Conservation (phyloP, 2,797 vertebrate species). For the Coccyzus lansbergi region DNA sequence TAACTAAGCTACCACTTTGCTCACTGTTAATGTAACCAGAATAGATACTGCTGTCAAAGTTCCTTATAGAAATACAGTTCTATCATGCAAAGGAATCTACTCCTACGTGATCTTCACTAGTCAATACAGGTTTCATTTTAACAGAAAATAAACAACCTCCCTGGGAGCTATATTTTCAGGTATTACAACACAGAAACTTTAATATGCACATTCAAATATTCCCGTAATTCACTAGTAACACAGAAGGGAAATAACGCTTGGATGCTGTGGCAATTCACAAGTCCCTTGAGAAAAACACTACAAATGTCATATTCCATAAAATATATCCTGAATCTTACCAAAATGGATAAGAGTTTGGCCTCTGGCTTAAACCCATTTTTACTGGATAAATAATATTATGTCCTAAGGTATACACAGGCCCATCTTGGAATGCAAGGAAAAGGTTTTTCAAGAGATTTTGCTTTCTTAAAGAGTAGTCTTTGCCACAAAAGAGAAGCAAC, state of each 20-base stretch:
- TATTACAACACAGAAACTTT: not conserved
- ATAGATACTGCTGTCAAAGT: not conserved
- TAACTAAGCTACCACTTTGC: not conserved
- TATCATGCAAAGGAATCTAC: not conserved
- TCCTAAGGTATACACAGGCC: not conserved
- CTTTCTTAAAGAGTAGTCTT: not conserved
- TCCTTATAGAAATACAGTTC: not conserved
- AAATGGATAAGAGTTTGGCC: not conserved
- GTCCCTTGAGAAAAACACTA: slow-evolving; percentile 2
- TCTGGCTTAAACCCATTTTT: not conserved
- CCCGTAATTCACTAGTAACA: not conserved
- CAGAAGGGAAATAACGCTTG: not conserved
- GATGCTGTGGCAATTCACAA: not conserved
- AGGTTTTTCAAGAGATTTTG: not conserved
- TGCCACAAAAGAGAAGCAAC: not conserved
- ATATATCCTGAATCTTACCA: not conserved
- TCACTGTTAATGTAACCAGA: not conserved
- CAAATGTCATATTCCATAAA: not conserved
- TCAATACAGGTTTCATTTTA: not conserved
- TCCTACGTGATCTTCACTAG: not conserved
- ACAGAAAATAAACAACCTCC: not conserved
- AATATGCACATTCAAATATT: not conserved
- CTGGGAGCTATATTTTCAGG: slow-evolving; percentile 16
- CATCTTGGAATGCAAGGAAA: not conserved
- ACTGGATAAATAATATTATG: not conserved